Base-by-base conservation (phyloP, 2,888 invertebrate species). In the Drosophila trichaetosa region DNA sequence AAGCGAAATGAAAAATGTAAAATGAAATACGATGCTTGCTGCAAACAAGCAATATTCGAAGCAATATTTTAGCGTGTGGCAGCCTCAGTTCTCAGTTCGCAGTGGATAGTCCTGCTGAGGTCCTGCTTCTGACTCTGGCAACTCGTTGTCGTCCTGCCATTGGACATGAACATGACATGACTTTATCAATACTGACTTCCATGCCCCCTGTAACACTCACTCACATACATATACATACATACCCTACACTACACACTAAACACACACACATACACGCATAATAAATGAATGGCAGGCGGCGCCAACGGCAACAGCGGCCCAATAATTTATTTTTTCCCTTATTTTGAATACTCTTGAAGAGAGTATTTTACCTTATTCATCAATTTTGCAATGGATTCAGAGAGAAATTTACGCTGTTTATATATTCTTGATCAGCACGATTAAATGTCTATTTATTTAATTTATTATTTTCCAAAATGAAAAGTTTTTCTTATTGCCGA, bases 281-380 rank as follows among this genome's bases (percentile, higher is more conserved):
- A 61, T 61, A 73, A 87, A 89, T 87, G 83, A 89, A 89, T 80
- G 80, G 52, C 77, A 87, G 77, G 83, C 90, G 84, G 83, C 84
- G 83, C 65, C 88, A 84, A 76, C 60, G 86, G 68, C 87, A 77
- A 67, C 71, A 83, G 77, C 53, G 83, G 83, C 72, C 79, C 76
- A 70, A 73, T 67, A 76, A 72, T 88, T 65, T 69, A 60, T 59
- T 68, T 65, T 52, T 63, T 31, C 31, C 46, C 54, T 65, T 18
- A 58, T 54, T 48, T 54, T 36, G 21, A 3, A 33, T 68, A 36
- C 81, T 38, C 77, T 67, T 8, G 0, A 38, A 0, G 7, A 8
- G 21, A 34, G 34, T 16, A 40, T 8, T 8, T 21, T 7, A n/a
- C 24, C 21, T 29, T 1, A 6, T 16, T 21, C 13, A 48, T 16